Base-by-base conservation (phyloP, 2,113 vertebrate genomes). In the Thunnus thynnus region DNA sequence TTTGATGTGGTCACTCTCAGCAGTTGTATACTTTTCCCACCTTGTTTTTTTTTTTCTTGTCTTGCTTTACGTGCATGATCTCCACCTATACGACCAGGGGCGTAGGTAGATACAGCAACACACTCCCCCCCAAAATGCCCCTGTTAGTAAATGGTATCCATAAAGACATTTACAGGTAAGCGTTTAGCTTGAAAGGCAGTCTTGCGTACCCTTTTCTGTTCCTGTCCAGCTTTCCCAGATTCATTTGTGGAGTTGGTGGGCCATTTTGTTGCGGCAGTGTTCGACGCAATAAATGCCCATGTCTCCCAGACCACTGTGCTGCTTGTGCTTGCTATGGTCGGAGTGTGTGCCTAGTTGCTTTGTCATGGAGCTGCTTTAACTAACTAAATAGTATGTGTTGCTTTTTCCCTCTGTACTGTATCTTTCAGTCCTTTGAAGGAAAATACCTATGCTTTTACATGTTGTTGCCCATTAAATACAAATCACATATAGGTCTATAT, bases 151-250 rank as follows among this genome's bases (percentile, higher is more conserved):
- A 95, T 66, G 91, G 96, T 95, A 96, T 96, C 95, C 95, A 96
- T 92, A 98, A 97, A 96, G 95, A 95, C 88, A 94, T 97, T 63
- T 97, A 97, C 96, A 99, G 96, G 97, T 97, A 97, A 98, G 96
- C 92, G 6, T 50, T 64, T 18, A 55, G 70, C 2, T 5, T 55
- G 56, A 48, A 85, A 79, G 66, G 32, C 51, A 25, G n/a, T 55
- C 20, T 27, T 63, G 51, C 58, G 13, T 62, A 13, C 30, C 75
- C 66, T 54, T 32, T 58, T 25, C 66, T 76, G 71, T 91, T 25
- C 51, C 68, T 62, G 16, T 72, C 46, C 73, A 66, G 18, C 82
- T 78, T 84, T 76, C 80, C 70, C 72, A 54, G 20, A 66, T 65
- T 76, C 78, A 74, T 83, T 61, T 76, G 80, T 87, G 82, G 61